Conservation (phyloP, 1,140 invertebrate species). For the Hycleus phaleratus region DNA sequence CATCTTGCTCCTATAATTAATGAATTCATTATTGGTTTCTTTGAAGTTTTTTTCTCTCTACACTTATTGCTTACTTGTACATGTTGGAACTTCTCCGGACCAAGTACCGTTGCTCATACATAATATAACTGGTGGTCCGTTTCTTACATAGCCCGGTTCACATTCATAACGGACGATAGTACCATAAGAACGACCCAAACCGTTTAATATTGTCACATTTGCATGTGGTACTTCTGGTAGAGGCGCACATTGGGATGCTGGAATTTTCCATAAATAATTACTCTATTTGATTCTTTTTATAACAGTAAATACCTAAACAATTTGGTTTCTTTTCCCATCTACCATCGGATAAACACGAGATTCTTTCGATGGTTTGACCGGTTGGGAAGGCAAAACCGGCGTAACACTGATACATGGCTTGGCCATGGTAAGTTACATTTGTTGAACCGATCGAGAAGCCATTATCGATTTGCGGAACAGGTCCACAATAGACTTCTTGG, state of each 20-base stretch:
- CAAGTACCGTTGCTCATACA: slow-evolving; percentile 96
- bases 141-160: slow-evolving; percentile 83
- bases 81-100: slow-evolving; percentile 85
- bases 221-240: slow-evolving; percentile 81
- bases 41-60: neutral
- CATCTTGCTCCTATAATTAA: slow-evolving; percentile 62
- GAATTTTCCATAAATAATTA: slow-evolving; percentile 18
- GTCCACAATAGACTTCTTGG: slow-evolving; percentile 95
- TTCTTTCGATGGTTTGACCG: slow-evolving; percentile 77
- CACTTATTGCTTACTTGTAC: slow-evolving; percentile 56
- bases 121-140: slow-evolving; percentile 80
- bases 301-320: slow-evolving; percentile 60
- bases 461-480: slow-evolving; percentile 95
- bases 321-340: slow-evolving; percentile 86
- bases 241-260: slow-evolving; percentile 87
- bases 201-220: slow-evolving; percentile 83
- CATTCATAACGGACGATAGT: slow-evolving; percentile 93
- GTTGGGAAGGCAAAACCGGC: slow-evolving; percentile 91
- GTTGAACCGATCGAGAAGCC: slow-evolving; percentile 92
- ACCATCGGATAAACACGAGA: slow-evolving; percentile 80
- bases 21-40: neutral
- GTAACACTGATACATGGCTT: slow-evolving; percentile 94
- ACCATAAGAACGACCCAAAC: slow-evolving; percentile 87
- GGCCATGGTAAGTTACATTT: slow-evolving; percentile 87
- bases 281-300: neutral